These are phyloP conservation scores for Nothoprocta pentlandii DNA, from an alignment of 2,113 vertebrate species.

Conservation along the genomic window DNA sequence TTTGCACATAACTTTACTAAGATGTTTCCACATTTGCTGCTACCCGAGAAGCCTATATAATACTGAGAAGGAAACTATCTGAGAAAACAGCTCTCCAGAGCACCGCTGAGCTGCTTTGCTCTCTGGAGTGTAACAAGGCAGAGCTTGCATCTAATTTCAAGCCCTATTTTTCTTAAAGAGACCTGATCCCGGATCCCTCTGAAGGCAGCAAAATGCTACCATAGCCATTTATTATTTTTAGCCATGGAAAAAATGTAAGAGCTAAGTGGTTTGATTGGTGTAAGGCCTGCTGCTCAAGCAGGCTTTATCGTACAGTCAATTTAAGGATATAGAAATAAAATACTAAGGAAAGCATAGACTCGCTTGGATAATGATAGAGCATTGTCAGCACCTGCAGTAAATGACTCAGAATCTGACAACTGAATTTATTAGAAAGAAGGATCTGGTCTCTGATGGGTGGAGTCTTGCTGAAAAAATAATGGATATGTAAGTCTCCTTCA, in stretches of 20 bases:
- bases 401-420: conserved; percentile 16
- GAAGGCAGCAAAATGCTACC: not conserved
- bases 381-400: conserved; percentile 9
- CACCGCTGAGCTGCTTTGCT: not conserved
- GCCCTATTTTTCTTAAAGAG: not conserved
- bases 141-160: not conserved
- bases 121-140: not conserved
- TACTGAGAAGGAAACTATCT: not conserved
- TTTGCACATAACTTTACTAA: not conserved
- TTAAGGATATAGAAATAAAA: conserved; percentile 6
- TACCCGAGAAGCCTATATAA: not conserved
- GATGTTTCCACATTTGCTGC: not conserved
- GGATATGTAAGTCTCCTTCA: conserved; percentile 13
- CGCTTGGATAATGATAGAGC: not conserved
- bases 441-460: not conserved
- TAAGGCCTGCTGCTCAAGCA: not conserved
- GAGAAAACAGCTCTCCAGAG: conserved; percentile 31
- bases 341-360: not conserved
- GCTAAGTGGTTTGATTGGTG: not conserved
- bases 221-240: not conserved
- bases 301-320: not conserved
- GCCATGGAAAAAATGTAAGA: not conserved
- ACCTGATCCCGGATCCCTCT: not conserved
- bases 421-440: conserved; percentile 45
- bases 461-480: conserved; percentile 43